phyloP scores from a whole-genome alignment of 1,140 invertebrate species.

The Scaptomyza montana region DNA sequence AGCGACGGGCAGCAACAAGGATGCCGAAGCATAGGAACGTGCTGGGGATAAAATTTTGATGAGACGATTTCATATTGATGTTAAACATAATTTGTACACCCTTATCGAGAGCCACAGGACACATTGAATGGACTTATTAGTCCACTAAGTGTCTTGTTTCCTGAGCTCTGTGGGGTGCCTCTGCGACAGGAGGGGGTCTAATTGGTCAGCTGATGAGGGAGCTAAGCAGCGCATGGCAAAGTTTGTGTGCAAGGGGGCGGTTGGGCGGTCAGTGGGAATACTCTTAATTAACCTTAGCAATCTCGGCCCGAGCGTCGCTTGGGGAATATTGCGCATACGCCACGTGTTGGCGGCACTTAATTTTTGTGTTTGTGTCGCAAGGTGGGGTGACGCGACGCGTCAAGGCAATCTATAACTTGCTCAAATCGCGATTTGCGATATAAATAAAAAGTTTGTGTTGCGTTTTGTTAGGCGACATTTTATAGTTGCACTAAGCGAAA shows the following conservation, averaged over 20 bases:
- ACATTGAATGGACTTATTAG: slow-evolving; percentile 43
- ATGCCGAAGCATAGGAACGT: background rate
- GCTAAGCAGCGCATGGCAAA: slow-evolving; percentile 32
- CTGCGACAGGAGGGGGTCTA: background rate
- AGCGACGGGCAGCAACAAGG: background rate
- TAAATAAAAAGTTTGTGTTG: slow-evolving; percentile 63
- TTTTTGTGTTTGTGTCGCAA: background rate
- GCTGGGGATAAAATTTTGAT: slow-evolving; percentile 34
- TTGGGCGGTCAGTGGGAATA: background rate
- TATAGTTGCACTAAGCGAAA: background rate
- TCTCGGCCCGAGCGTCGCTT: slow-evolving; percentile 28
- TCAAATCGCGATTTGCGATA: slow-evolving; percentile 29
- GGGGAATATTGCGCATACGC: slow-evolving; percentile 60
- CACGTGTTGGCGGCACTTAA: slow-evolving; percentile 50
- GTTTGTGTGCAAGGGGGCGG: background rate
- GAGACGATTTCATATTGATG: slow-evolving; percentile 27
- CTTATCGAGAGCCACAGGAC: slow-evolving; percentile 19
- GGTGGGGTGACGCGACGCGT: no score
- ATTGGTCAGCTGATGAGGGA: slow-evolving; percentile 34
- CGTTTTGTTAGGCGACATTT: slow-evolving; percentile 10
- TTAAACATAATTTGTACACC: slow-evolving; percentile 30
- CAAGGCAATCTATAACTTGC: slow-evolving; percentile 5
- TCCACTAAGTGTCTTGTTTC: slow-evolving; percentile 13
- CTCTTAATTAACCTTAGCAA: slow-evolving; percentile 43
- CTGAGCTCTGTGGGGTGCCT: background rate